These are phyloP conservation scores for Steromphala cineraria DNA, from an alignment of 2,888 invertebrate species.

Conservation along the genomic window DNA sequence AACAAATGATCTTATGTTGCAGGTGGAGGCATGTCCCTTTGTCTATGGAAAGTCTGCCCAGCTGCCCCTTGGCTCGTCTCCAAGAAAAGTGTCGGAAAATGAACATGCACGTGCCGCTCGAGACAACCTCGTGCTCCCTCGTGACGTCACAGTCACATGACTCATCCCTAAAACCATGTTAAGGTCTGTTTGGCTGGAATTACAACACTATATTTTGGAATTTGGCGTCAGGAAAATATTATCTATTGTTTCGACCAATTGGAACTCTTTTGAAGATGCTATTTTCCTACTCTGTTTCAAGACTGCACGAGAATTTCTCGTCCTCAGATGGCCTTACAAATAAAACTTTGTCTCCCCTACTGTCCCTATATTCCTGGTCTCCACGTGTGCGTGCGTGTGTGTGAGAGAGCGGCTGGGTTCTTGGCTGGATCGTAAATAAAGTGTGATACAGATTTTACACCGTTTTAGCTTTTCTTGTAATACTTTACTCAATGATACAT, in stretches of 20 bases:
- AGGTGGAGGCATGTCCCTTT: conserved; percentile 66
- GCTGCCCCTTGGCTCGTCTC: conserved; percentile 66
- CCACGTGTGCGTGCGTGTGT: conserved; percentile 21
- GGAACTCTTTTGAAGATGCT: neutral
- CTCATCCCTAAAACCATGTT: neutral
- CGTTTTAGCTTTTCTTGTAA: neutral
- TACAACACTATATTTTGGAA: neutral
- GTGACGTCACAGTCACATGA: neutral
- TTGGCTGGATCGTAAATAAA: conserved; percentile 7
- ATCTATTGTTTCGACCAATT: neutral
- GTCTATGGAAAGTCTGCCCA: conserved; percentile 69
- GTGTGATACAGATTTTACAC: conserved; percentile 12
- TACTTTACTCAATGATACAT: no score
- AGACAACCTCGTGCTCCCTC: neutral
- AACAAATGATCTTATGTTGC: neutral
- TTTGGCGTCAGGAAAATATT: neutral
- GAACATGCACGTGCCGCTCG: neutral
- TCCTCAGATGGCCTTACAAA: neutral
- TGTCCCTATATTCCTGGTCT: neutral
- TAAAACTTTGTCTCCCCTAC: neutral
- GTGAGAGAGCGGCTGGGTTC: neutral
- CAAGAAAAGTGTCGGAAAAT: conserved; percentile 28
- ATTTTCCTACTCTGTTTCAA: neutral
- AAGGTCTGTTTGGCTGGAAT: neutral
- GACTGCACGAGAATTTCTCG: neutral